These are phyloP conservation scores for Drosophila tani DNA, from an alignment of 1,140 invertebrate genomes.

Conservation along the genomic window DNA sequence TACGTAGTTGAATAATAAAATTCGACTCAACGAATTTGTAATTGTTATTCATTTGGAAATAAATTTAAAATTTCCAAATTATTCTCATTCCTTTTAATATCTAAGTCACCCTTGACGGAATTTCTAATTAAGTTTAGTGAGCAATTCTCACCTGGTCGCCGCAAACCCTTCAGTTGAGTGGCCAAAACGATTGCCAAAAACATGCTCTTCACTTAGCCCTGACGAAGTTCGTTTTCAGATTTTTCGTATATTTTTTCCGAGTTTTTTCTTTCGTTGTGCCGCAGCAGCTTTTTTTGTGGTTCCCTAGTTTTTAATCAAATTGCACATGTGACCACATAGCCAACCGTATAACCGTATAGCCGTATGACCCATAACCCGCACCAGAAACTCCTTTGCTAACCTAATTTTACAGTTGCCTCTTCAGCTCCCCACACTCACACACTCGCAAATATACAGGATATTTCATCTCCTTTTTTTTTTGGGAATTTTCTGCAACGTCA, in stretches of 20 bases:
- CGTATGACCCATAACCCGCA: conserved; percentile 26
- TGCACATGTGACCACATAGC: conserved; percentile 61
- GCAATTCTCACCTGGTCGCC: not conserved
- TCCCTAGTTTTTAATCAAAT: conserved; percentile 74
- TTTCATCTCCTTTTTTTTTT: conserved; percentile 24
- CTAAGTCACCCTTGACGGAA: not conserved
- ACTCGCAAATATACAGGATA: conserved; percentile 1
- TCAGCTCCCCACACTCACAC: conserved; percentile 12
- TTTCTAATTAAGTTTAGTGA: conserved; percentile 1
- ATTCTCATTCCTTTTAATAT: not conserved
- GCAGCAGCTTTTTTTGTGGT: conserved; percentile 20
- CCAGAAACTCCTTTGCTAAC: conserved; percentile 57
- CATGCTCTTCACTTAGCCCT: conserved; percentile 31
- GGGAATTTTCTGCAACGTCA: conserved; percentile 66
- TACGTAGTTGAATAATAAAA: not conserved
- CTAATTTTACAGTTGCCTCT: conserved; percentile 65
- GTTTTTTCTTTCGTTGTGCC: conserved; percentile 3
- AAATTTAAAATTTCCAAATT: not conserved
- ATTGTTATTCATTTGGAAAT: not conserved
- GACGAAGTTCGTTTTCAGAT: conserved; percentile 38
- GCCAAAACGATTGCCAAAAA: conserved; percentile 9
- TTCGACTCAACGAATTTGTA: too few species aligned
- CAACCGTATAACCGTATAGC: conserved; percentile 17
- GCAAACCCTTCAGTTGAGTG: conserved; percentile 15
- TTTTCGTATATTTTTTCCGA: conserved; percentile 10